A percentile compares a stretch with the other conserved stretches of the same genome.
Conservation (phyloP, 2,113 vertebrate genomes). For the Peucedramus taeniatus region DNA sequence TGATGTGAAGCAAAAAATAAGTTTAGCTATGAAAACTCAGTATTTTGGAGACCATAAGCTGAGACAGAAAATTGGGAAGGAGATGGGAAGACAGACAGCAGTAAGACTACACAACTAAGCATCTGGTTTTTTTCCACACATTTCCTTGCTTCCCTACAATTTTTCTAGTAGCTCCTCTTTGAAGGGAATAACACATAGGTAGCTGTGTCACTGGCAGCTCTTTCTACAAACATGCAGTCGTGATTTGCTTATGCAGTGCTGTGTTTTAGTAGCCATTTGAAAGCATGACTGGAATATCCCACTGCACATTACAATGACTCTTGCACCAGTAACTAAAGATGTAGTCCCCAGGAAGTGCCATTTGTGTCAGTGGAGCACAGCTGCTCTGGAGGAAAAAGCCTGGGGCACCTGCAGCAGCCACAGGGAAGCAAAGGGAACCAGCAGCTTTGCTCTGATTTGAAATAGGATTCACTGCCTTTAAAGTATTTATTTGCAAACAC, state of each 20-base stretch:
- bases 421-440: constrained; percentile 9
- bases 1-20: background rate
- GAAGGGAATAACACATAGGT: background rate
- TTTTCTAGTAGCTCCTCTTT: background rate
- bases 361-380: constrained; percentile 58
- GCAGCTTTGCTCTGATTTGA: constrained; percentile 5
- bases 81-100: background rate
- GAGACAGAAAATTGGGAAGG: background rate
- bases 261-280: constrained; percentile 46
- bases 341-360: constrained; percentile 45
- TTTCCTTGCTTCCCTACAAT: background rate
- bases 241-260: constrained; percentile 33
- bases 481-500: background rate
- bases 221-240: background rate
- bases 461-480: background rate
- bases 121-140: background rate
- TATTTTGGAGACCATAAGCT: background rate
- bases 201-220: background rate
- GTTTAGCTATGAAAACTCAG: background rate
- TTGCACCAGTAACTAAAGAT: constrained; percentile 55
- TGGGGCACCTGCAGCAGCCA: constrained; percentile 17
- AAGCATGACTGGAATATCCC: constrained; percentile 31
- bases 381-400: constrained; percentile 56
- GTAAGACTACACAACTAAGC: background rate
- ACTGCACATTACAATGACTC: constrained; percentile 14